Evolutionary conservation across 1,140 invertebrate species (phyloP).

Genomic region (Drosophila ananassae): DNA sequence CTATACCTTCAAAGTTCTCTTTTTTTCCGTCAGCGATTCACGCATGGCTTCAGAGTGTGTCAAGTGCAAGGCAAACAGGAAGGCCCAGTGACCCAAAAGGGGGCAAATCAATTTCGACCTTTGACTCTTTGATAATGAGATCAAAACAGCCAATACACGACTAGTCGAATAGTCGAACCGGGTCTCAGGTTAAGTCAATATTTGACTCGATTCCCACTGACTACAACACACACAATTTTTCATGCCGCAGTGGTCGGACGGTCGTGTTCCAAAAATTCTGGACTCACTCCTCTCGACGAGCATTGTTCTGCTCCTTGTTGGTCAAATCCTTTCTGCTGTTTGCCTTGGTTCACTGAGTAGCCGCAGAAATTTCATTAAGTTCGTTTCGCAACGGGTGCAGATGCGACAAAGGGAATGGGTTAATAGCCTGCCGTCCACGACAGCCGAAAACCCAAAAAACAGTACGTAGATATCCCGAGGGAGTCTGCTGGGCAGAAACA

Average conservation of each 20-base stretch:
- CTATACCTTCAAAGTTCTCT: slow-evolving; percentile 59
- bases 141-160: slow-evolving; percentile 59
- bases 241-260: slow-evolving; percentile 70
- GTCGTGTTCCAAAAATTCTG: slow-evolving; percentile 14
- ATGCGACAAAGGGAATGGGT: slow-evolving; percentile 71
- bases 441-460: background rate
- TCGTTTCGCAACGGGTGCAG: slow-evolving; percentile 53
- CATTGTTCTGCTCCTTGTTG: slow-evolving; percentile 7
- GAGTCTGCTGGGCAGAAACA: background rate
- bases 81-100: slow-evolving; percentile 45
- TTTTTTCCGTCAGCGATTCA: slow-evolving; percentile 47
- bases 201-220: slow-evolving; percentile 65
- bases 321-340: slow-evolving; percentile 47
- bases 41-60: slow-evolving; percentile 74
- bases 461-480: slow-evolving; percentile 7
- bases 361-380: slow-evolving; percentile 80
- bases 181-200: slow-evolving; percentile 66
- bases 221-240: slow-evolving; percentile 75
- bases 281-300: slow-evolving; percentile 2
- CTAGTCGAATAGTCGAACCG: slow-evolving; percentile 47
- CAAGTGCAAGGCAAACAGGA: slow-evolving; percentile 74
- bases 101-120: slow-evolving; percentile 66
- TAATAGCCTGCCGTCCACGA: slow-evolving; percentile 16
- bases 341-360: slow-evolving; percentile 55
- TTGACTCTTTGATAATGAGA: slow-evolving; percentile 71